Evolutionary conservation across 2,113 vertebrate species (phyloP), one percentile per base, ranked within the genome.

Genomic region (Cheirogaleus medius): DNA sequence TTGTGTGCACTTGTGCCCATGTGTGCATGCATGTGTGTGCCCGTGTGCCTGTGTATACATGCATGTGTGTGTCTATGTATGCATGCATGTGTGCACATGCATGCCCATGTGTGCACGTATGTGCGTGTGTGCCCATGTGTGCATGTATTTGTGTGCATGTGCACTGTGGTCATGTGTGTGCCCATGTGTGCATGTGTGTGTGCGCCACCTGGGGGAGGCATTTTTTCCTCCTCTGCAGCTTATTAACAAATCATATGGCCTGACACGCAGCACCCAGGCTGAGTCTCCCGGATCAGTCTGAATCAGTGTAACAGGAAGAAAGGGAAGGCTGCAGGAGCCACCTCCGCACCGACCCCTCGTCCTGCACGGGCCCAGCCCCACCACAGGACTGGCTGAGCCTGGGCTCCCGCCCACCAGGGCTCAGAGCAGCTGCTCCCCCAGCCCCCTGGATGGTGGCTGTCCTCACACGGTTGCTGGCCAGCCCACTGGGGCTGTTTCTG

Each of bases 141-240:
- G 63, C 5, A 8, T 68, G 6, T 6, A 42, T 47, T 7, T 47
- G 68, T 2, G 9, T 6, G n/a, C 21, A 23, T 25, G 21, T 10
- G 8, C 27, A 29, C n/a, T n/a, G n/a, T n/a, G n/a, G n/a, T n/a
- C n/a, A n/a, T 63, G 60, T 34, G 68, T 2, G 8, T 6, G 37
- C 11, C 5, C 7, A 0, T 34, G 27, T 25, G 21, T 11, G 5
- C 29, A 13, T 34, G 63, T n/a, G 37, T 3, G 9, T 13, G 21
- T 21, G 12, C 6, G 74, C 42, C n/a, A 9, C 18, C 52, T 4
- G 0, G 39, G 13, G 47, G 25, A 84, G 87, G 81, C 13, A 5
- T 4, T 78, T 98, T 97, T 91, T 91, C 95, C 10, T 98, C 97
- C 87, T 95, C 97, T 66, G 83, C 78, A 93, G 77, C 66, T 77